Base-by-base conservation (phyloP, 2,888 invertebrate genomes). In the Drosophila fungiperda region DNA sequence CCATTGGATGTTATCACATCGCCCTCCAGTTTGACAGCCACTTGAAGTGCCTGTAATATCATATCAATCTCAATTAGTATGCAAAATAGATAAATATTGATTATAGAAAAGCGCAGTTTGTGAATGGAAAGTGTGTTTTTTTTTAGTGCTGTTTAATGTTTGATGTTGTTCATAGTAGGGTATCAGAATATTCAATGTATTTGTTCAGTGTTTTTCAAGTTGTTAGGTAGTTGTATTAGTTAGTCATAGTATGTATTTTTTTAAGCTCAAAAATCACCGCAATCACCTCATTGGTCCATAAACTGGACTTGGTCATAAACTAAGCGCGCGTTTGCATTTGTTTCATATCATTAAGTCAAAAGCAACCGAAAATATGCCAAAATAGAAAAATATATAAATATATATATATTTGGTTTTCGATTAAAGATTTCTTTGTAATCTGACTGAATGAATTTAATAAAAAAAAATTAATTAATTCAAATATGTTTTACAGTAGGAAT, bases 1-100 rank as follows among this genome's bases (percentile, higher is more conserved):
- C 98, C 98, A 91, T 98, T 98, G 52, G 98, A 97, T 71, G 98
- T 98, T 93, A 99, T 99, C 87, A 99, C 98, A 94, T 99, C 99
- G 73, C 99, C 99, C 92, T 99, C 99, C 75, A 99, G 94, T 72
- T 98, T 95, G 29, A 99, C 99, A 67, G 99, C 98, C 58, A 98
- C 98, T 92, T 98, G 97, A 79, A 98, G 97, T 71, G 99, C 99
- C 96, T 98, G 94, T 59, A 92, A 92, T 54, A 68, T 68, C 59
- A 59, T 53, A 62, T 36, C n/a, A n/a, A 60, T 49, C 35, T 77
- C 71, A 54, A 57, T 72, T 68, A 79, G 65, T 50, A 65, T 49
- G 38, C 33, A 42, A 53, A 61, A 58, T 45, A 60, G n/a, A 52
- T 45, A 17, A 61, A 57, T 20, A 42, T 54, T 20, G 36, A 26